Percentiles rank a stretch among this genome's conserved stretches.
Conservation (phyloP, 2,888 invertebrate genomes). For the Cosmia trapezina region DNA sequence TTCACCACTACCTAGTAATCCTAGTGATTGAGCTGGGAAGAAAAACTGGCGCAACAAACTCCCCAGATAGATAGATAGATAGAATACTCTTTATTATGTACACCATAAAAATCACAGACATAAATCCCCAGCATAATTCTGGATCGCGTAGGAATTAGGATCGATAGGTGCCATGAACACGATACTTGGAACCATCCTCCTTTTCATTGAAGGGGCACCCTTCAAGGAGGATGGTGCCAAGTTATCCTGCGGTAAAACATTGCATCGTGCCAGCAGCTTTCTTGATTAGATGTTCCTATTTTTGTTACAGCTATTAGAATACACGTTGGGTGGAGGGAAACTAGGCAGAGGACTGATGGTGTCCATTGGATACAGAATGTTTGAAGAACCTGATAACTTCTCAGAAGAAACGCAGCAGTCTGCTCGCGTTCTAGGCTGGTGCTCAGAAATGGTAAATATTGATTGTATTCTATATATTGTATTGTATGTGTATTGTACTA, state of each 20-base stretch:
- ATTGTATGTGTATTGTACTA: too few relatives aligned
- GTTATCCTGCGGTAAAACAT: background rate
- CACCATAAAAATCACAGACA: too few relatives aligned
- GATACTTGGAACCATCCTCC: background rate
- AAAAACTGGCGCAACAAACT: too few relatives aligned
- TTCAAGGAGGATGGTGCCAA: too few relatives aligned
- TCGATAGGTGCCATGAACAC: too few relatives aligned
- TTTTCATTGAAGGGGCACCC: background rate
- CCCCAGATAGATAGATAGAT: too few relatives aligned
- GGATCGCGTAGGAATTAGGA: too few relatives aligned
- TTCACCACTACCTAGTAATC: too few relatives aligned
- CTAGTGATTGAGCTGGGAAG: too few relatives aligned
- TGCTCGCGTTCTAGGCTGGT: slow-evolving; percentile 56
- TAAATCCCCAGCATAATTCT: too few relatives aligned
- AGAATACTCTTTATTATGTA: too few relatives aligned
- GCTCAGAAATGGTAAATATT: slow-evolving; percentile 56
- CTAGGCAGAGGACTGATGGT: slow-evolving; percentile 39
- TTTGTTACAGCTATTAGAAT: slow-evolving; percentile 45
- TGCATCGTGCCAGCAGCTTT: background rate
- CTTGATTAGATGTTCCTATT: background rate
- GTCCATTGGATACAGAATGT: slow-evolving; percentile 39
- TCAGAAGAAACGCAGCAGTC: slow-evolving; percentile 39
- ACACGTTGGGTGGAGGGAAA: slow-evolving; percentile 34
- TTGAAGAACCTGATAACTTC: slow-evolving; percentile 39
- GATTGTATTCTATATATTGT: too few relatives aligned